Evolutionary conservation across 2,797 vertebrate genomes (phyloP), one percentile per base, ranked within the genome.

Genomic region (Pelodytes ibericus): DNA sequence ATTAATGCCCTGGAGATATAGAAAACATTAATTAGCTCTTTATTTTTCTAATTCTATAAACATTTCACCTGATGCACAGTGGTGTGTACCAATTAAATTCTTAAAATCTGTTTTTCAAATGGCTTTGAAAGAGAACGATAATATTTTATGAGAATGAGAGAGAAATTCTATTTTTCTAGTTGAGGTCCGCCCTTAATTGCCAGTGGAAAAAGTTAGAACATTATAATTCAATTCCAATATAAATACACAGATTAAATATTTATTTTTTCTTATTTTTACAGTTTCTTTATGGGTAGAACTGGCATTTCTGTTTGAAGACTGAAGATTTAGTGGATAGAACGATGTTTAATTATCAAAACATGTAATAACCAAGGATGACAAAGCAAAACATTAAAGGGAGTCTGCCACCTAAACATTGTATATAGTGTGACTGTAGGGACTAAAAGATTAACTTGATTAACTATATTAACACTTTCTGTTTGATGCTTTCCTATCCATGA

Each of bases 1-100:
- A 75, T 79, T 31, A 78, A 64, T 31, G 26, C 71, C 73, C 63
- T 0, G 26, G 81, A 77, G 73, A 26, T 36, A 29, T 3, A 3
- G 22, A 44, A 68, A 24, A 10, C 74, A 36, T 80, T 84, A 74
- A 81, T 85, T 44, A 82, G 78, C 57, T 36, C 62, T 69, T 31
- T 61, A 62, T 60, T 76, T 80, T 63, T 57, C 71, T 82, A 80
- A 61, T 75, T 71, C 63, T 27, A 41, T 72, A 74, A 74, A 76
- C 13, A 33, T 63, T 73, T 75, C 66, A 49, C 62, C 58, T 27
- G 44, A 30, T 53, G 60, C n/a, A 60, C 59, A 75, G 7, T 0
- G 59, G 61, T 47, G n/a, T 44, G 11, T 59, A 30, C 29, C 75
- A 71, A 25, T 77, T 49, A 75, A 57, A 76, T 59, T 67, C 65